Evolutionary conservation across 2,113 vertebrate genomes (phyloP), one percentile per base, ranked within the genome.

Genomic region (Motacilla alba): DNA sequence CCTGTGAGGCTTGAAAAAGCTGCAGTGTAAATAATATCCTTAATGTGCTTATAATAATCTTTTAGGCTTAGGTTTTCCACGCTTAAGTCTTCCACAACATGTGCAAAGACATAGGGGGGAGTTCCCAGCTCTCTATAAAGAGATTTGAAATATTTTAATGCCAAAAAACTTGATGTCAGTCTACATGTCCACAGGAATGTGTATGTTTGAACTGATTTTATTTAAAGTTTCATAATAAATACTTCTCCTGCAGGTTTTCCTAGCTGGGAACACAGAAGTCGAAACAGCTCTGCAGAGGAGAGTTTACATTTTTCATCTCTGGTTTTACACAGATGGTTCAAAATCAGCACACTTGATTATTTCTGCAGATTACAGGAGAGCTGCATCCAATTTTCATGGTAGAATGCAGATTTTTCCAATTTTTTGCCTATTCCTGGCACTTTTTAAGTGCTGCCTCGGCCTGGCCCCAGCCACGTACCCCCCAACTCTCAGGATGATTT

Each of bases 191-290:
- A 3, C 44, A 60, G 44, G 49, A 73, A 26, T 11, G 30, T 27
- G 21, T 28, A 3, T 27, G 30, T 10, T 95, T 62, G 4, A 53
- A 81, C 49, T 31, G 7, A 26, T 50, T 94, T 95, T 95, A 96
- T 91, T 96, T 91, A 31, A 76, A 76, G 49, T 93, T 60, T 86
- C 67, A 28, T 88, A 68, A 92, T 95, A 94, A 95, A 89, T 95
- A 87, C 16, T 43, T 59, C 44, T 86, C 53, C 62, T 44, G 82
- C 1, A 5, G 46, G 26, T 46, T 92, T 90, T 75, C 79, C 58
- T 73, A 43, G 67, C 62, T 47, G 53, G 49, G 70, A 59, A 49
- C 82, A 55, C 78, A 53, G 49, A 73, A 83, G 53, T 39, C 50
- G 18, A 23, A 52, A 24, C 86, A 90, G 70, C 75, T 87, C 84